These are phyloP conservation scores for Congeria kusceri DNA, from an alignment of 2,888 invertebrate genomes.

Conservation along the genomic window DNA sequence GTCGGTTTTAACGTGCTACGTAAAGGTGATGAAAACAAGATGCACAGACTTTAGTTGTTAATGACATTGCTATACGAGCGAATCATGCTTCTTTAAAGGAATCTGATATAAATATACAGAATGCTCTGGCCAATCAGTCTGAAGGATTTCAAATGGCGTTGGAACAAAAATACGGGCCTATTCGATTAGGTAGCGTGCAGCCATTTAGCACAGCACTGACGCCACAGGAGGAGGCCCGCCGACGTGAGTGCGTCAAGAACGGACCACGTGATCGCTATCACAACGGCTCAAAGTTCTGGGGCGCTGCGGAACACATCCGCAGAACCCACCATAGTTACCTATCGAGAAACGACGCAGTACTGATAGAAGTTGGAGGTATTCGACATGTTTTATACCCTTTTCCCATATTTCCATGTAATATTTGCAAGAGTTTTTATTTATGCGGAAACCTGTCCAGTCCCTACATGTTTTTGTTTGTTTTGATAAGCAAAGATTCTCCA, in stretches of 20 bases:
- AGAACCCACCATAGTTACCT: constrained; percentile 60
- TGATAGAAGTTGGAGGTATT: constrained; percentile 65
- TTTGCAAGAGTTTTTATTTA: too few relatives aligned
- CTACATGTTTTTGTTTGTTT: too few relatives aligned
- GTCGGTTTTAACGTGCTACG: too few relatives aligned
- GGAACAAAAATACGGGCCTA: not conserved
- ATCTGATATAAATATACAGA: too few relatives aligned
- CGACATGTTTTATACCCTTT: too few relatives aligned
- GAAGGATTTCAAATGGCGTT: not conserved
- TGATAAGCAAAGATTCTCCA: too few relatives aligned
- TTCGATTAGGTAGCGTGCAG: constrained; percentile 1
- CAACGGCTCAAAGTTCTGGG: constrained; percentile 47
- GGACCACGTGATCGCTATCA: constrained; percentile 31
- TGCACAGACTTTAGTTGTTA: too few relatives aligned
- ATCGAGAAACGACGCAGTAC: constrained; percentile 39
- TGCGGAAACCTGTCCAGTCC: too few relatives aligned
- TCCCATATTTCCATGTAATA: too few relatives aligned
- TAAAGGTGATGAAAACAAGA: too few relatives aligned
- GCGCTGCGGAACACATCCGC: constrained; percentile 45
- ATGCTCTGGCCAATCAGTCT: not conserved
- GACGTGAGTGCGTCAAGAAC: constrained; percentile 37
- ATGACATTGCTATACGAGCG: too few relatives aligned
- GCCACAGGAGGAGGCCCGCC: constrained; percentile 21
- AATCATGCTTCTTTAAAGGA: too few relatives aligned
- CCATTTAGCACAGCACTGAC: constrained; percentile 28